These are phyloP conservation scores for Aphelocoma coerulescens DNA, from an alignment of 2,113 vertebrate species.

Conservation along the genomic window DNA sequence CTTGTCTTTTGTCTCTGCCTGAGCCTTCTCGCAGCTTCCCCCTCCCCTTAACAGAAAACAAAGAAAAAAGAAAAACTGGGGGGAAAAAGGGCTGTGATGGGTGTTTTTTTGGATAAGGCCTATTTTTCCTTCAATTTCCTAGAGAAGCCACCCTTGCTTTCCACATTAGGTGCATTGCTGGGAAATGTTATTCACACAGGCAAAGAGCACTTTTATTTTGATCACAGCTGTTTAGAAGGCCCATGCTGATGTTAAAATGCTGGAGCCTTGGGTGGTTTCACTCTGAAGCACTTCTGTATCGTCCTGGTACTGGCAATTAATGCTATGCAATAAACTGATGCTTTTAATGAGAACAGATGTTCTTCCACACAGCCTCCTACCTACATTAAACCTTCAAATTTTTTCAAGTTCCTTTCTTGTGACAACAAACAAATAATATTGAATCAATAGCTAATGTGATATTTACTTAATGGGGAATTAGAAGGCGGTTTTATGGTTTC, in stretches of 20 bases:
- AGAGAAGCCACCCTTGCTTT: neutral
- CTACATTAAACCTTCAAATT: neutral
- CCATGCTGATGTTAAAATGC: neutral
- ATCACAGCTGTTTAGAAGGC: neutral
- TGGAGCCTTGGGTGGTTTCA: neutral
- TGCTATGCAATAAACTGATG: neutral
- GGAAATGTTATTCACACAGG: neutral
- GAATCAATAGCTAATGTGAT: neutral
- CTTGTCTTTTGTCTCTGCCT: constrained; percentile 33
- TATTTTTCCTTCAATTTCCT: neutral
- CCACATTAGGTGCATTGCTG: neutral
- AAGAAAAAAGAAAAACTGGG: neutral
- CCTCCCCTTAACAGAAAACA: neutral
- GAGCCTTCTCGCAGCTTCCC: neutral
- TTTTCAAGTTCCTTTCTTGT: neutral
- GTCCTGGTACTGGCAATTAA: neutral
- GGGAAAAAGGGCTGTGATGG: neutral
- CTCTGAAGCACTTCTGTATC: neutral
- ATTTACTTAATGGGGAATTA: neutral
- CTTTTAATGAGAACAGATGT: neutral
- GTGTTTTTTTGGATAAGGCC: neutral
- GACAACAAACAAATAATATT: neutral
- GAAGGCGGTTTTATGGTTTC: neutral
- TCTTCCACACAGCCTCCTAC: neutral
- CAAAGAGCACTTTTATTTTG: neutral